A percentile compares a stretch with the other conserved stretches of the same genome.
These are phyloP conservation scores for Amphimallon solstitiale DNA, from an alignment of 2,888 invertebrate genomes.

Conservation along the genomic window DNA sequence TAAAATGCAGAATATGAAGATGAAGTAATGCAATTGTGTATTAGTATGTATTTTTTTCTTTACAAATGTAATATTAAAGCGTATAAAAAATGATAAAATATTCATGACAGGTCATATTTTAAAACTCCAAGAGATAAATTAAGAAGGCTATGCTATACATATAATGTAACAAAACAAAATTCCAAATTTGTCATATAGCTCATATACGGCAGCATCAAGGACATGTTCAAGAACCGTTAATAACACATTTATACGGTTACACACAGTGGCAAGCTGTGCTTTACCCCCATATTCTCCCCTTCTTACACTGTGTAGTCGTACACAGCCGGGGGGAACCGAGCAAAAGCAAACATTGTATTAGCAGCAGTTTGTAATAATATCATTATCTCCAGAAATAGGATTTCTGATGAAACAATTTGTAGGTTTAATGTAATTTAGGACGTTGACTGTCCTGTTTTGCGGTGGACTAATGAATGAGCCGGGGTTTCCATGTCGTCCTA, in stretches of 20 bases:
- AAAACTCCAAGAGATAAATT: no score
- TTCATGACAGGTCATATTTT: no score
- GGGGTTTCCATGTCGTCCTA: constrained; percentile 42
- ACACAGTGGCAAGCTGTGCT: background rate
- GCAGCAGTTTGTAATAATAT: constrained; percentile 44
- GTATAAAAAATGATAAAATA: no score
- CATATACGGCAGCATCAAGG: background rate
- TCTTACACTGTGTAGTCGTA: background rate
- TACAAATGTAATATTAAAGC: no score
- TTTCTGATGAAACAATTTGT: constrained; percentile 52
- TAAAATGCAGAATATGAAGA: no score
- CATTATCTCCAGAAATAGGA: constrained; percentile 46
- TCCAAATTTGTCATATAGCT: background rate
- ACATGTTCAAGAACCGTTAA: constrained; percentile 19
- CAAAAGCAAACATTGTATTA: constrained; percentile 19
- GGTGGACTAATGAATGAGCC: constrained; percentile 48
- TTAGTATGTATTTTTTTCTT: no score
- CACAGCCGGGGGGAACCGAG: background rate
- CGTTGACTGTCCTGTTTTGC: constrained; percentile 52
- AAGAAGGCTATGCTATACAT: no score
- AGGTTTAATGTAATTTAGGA: constrained; percentile 52
- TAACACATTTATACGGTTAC: constrained; percentile 19
- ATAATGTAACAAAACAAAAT: background rate
- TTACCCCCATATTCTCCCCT: background rate
- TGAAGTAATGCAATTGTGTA: no score